A percentile compares a stretch with the other conserved stretches of the same genome.
These are phyloP conservation scores for Parazoanthus darwini DNA, from an alignment of 92 coral and sea anemone genomes.

Conservation along the genomic window DNA sequence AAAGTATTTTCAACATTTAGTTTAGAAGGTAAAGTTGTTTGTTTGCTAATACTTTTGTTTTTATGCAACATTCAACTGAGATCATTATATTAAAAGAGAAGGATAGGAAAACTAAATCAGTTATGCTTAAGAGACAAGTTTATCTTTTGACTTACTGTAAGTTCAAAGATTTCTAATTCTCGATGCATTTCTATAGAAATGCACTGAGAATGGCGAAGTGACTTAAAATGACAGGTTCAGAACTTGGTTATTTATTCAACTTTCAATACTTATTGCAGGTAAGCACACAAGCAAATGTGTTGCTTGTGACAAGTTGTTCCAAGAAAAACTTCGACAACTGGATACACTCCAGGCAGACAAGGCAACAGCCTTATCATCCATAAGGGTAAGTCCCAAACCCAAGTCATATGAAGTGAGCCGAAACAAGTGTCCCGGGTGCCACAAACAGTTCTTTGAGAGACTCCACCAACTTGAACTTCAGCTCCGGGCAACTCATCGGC, in stretches of 20 bases:
- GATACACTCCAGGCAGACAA: slow-evolving; percentile 28
- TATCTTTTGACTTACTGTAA: not conserved
- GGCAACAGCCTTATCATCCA: not conserved
- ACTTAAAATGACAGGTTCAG: no score
- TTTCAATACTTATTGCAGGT: not conserved
- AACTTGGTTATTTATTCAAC: not conserved
- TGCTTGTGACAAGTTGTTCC: slow-evolving; percentile 16
- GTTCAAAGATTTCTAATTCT: not conserved
- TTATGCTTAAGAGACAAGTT: not conserved
- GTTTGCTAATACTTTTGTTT: not conserved
- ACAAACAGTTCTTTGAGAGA: slow-evolving; percentile 41
- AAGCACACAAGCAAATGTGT: slow-evolving; percentile 5
- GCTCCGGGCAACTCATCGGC: slow-evolving; percentile 31
- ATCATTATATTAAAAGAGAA: no score
- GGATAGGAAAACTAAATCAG: not conserved
- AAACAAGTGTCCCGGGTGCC: slow-evolving; percentile 40
- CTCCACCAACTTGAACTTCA: slow-evolving; percentile 33
- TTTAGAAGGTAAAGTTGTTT: not conserved
- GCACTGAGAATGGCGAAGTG: no score
- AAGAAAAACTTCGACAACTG: slow-evolving; percentile 27
- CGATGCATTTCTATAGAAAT: no score
- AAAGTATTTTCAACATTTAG: no score
- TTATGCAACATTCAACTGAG: not conserved
- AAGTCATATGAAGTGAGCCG: slow-evolving; percentile 32
- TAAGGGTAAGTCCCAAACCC: not conserved